Conservation (phyloP, 2,888 invertebrate genomes). For the Hedya salicella region DNA sequence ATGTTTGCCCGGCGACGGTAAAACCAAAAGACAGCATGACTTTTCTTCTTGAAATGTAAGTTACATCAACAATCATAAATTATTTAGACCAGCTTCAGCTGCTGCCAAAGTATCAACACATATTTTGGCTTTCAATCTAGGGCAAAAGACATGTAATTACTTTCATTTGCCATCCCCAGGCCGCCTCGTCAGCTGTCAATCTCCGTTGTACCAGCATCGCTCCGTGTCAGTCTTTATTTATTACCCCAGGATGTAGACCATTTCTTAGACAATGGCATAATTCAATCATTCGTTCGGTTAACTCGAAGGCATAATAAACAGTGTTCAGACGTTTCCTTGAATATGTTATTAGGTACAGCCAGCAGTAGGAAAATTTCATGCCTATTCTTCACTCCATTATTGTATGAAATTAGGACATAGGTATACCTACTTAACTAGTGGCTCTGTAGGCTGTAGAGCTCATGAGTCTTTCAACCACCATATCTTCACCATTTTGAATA, state of each 20-base stretch:
- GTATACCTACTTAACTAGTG: too few relatives aligned
- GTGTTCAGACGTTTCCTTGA: not conserved
- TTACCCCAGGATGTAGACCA: conserved; percentile 67
- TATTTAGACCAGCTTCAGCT: not conserved
- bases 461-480: too few relatives aligned
- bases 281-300: conserved; percentile 46
- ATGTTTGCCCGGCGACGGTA: too few relatives aligned
- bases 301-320: not conserved
- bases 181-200: conserved; percentile 30
- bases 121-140: not conserved
- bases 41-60: too few relatives aligned
- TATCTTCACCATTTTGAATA: too few relatives aligned
- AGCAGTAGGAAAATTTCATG: too few relatives aligned
- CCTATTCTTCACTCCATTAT: too few relatives aligned
- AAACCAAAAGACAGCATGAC: too few relatives aligned
- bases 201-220: conserved; percentile 27
- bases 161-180: conserved; percentile 18
- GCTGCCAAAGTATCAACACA: not conserved
- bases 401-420: too few relatives aligned
- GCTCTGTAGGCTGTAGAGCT: too few relatives aligned
- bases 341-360: not conserved
- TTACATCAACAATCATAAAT: not conserved
- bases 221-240: conserved; percentile 63
- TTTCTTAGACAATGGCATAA: conserved; percentile 66
- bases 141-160: conserved; percentile 25